Base-by-base conservation (phyloP, 1,140 invertebrate genomes). In the Zeugodacus cucurbitae region DNA sequence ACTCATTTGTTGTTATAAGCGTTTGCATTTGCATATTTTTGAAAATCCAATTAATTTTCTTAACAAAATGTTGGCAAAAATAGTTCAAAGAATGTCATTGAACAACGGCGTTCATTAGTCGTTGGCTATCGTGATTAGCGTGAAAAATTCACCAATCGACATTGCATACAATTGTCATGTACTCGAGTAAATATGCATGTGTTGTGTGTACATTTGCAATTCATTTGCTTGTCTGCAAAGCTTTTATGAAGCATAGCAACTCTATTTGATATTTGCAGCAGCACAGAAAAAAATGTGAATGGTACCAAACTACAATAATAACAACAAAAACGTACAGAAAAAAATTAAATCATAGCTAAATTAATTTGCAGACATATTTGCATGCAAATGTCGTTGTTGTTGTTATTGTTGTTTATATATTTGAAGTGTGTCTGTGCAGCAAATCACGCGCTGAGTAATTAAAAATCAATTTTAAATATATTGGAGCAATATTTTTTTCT, bases 391-490 rank as follows among this genome's bases (percentile, higher is more conserved):
- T 67, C 0, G n/a, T n/a, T n/a, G n/a, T n/a, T 67, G 11, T 41
- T 6, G n/a, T 8, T 74, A 17, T 70, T 20, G 7, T 1, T 70
- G 64, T 74, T 64, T n/a, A 4, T 29, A 17, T 62, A 26, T 10
- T 59, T 64, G 14, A 54, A 54, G 26, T 67, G 26, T 67, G 29
- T 32, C 32, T 64, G 20, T 74, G 11, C 34, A 74, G 67, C 67
- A 74, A 74, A 7, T 20, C 34, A 74, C 34, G 34, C 67, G 32
- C 34, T 41, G 22, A 20, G 67, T 74, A 37, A 74, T 74, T 74
- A 74, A 74, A 74, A 74, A 74, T 74, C 67, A 37, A 74, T 74
- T 74, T 74, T 74, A 37, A 32, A 74, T 62, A 62, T 26, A 62
- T 37, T 41, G 62, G 62, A 32, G 29, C 8, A 37, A 64, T 62